These are phyloP conservation scores for Lutraria rhynchaena DNA, from an alignment of 1,140 invertebrate genomes.

Conservation along the genomic window DNA sequence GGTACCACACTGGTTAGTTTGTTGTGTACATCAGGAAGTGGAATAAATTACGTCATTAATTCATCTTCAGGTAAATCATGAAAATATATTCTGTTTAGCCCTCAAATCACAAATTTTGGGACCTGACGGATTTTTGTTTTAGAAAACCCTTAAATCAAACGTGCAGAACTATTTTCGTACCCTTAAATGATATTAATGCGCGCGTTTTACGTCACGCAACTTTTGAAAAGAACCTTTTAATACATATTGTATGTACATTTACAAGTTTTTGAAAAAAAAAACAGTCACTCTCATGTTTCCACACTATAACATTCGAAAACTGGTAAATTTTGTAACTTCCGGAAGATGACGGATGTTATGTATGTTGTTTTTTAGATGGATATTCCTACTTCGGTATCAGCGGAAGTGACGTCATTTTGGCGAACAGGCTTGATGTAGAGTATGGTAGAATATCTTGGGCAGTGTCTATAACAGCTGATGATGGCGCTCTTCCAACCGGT, in stretches of 20 bases:
- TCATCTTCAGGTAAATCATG: background rate
- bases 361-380: constrained; percentile 32
- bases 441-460: constrained; percentile 17
- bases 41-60: background rate
- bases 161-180: background rate
- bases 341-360: too few species aligned
- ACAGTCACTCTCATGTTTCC: background rate
- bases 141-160: background rate
- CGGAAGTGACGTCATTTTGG: background rate
- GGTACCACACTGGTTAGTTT: background rate
- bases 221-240: background rate
- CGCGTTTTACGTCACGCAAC: background rate
- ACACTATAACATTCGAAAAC: background rate
- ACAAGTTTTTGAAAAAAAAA: background rate
- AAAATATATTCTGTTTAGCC: background rate
- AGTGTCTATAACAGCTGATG: background rate
- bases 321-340: too few species aligned
- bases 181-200: background rate
- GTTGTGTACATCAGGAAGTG: background rate
- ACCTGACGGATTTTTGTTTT: background rate
- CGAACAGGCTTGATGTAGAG: constrained; percentile 35
- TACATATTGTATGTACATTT: background rate
- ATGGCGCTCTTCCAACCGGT: background rate
- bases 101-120: background rate
- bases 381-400: constrained; percentile 15